Evolutionary conservation across 2,797 vertebrate genomes (phyloP), one percentile per base, ranked within the genome.

Genomic region (Anabas testudineus): DNA sequence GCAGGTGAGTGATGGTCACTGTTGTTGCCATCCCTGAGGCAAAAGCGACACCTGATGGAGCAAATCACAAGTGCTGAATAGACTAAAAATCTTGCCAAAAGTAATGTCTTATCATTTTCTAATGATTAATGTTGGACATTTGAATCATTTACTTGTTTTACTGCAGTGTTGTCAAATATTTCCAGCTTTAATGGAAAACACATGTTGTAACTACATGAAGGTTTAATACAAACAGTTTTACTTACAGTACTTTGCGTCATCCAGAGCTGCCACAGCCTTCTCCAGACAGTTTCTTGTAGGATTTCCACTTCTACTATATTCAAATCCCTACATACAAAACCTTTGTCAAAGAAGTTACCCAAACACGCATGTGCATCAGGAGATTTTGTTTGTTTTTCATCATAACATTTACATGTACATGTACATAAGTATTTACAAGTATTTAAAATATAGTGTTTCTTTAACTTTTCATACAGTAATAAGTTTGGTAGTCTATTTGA

Each of bases 221-320:
- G 15, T 41, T 4, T 18, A 41, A 16, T 10, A 45, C 7, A 26
- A 30, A 52, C 10, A 43, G 14, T 28, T 3, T 21, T 24, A 87
- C 97, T 95, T 93, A 99, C 98, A 87, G 76, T 98, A 90, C 70
- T 98, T 95, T 18, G 96, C 97, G 48, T 96, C 97, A 91, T 99
- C 97, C 43, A 99, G 71, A 1, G 90, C 92, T 7, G 97, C 96
- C 21, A 95, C 95, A 0, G 94, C 96, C 78, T 93, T 96, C 82
- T 99, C 97, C 62, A 99, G 93, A 69, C 94, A 96, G 19, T 95
- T 94, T 62, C 97, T 93, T 7, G 95, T 98, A 0, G 98, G 98
- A 83, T 99, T 99, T 87, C 98, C 98, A 89, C 95, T 96, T 10
- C 98, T 94, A 71, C 94, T 95, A 75, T 99, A 99, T 1, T 96